Percentiles rank a stretch among this genome's conserved stretches.
phyloP scores from a whole-genome alignment of 2,113 vertebrate species.

The Sceloporus tristichus region DNA sequence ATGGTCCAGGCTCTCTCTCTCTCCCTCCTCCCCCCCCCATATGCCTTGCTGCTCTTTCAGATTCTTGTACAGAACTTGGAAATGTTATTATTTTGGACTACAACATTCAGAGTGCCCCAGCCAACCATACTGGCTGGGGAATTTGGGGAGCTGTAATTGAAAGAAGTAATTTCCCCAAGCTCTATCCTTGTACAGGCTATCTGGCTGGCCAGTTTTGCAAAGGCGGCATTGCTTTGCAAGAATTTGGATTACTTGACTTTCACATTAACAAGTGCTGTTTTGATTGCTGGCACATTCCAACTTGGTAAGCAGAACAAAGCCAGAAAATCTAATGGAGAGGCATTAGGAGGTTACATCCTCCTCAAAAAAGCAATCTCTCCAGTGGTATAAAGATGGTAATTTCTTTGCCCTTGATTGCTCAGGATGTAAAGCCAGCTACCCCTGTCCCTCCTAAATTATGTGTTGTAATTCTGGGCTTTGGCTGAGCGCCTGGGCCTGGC shows the following conservation, averaged over 20 bases:
- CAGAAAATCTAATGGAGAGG: conserved; percentile 12
- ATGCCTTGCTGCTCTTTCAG: not conserved
- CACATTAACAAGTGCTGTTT: conserved; percentile 18
- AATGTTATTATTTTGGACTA: too few relatives aligned
- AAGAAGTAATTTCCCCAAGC: too few relatives aligned
- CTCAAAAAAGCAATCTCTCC: conserved; percentile 10
- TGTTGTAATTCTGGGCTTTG: conserved; percentile 45
- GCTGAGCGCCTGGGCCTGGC: conserved; percentile 43
- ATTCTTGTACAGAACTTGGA: not conserved
- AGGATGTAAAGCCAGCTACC: conserved; percentile 37
- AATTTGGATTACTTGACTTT: conserved; percentile 3
- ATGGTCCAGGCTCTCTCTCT: not conserved
- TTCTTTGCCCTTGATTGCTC: conserved; percentile 34
- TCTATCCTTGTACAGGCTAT: not conserved
- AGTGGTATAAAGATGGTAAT: conserved; percentile 26
- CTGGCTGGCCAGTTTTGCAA: not conserved
- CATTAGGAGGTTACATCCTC: not conserved
- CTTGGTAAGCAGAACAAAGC: not conserved
- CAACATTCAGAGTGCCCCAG: too few relatives aligned
- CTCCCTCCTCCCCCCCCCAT: not conserved
- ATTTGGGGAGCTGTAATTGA: too few relatives aligned
- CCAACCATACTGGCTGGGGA: too few relatives aligned
- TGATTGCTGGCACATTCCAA: not conserved
- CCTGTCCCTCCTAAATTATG: conserved; percentile 36
- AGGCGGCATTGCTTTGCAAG: not conserved